Conservation (phyloP, 2,888 invertebrate species). For the Seira sanloemensis region DNA sequence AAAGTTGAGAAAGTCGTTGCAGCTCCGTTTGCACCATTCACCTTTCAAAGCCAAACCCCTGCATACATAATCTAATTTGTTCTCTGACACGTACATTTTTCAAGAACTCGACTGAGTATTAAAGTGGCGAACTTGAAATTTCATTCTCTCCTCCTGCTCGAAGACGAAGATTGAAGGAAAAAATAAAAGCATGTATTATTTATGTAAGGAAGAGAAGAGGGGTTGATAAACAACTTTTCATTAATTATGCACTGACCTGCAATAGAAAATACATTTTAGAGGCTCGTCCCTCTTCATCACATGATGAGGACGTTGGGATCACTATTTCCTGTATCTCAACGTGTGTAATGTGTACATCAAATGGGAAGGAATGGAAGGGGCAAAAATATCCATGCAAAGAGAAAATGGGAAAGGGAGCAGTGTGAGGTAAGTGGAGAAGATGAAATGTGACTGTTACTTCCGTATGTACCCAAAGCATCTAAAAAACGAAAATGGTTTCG, state of each 20-base stretch:
- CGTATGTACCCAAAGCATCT: constrained; percentile 53
- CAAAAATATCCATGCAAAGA: constrained; percentile 28
- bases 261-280: constrained; percentile 39
- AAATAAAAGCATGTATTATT: constrained; percentile 49
- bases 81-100: not conserved
- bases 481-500: not conserved
- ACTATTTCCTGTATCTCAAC: constrained; percentile 21
- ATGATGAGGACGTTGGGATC: not conserved
- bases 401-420: not conserved
- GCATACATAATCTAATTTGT: not conserved
- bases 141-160: constrained; percentile 10
- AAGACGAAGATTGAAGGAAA: constrained; percentile 13
- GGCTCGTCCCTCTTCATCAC: constrained; percentile 15
- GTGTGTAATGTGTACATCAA: not conserved
- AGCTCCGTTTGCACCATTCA: not conserved
- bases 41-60: not conserved
- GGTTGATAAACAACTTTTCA: constrained; percentile 61
- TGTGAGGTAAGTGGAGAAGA: constrained; percentile 20
- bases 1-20: not conserved
- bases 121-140: constrained; percentile 50
- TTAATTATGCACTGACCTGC: constrained; percentile 63
- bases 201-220: constrained; percentile 53
- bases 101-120: not conserved
- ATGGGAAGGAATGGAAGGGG: not conserved
- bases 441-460: constrained; percentile 43